phyloP scores from a whole-genome alignment of 1,140 invertebrate genomes.

The Lethocerus indicus region DNA sequence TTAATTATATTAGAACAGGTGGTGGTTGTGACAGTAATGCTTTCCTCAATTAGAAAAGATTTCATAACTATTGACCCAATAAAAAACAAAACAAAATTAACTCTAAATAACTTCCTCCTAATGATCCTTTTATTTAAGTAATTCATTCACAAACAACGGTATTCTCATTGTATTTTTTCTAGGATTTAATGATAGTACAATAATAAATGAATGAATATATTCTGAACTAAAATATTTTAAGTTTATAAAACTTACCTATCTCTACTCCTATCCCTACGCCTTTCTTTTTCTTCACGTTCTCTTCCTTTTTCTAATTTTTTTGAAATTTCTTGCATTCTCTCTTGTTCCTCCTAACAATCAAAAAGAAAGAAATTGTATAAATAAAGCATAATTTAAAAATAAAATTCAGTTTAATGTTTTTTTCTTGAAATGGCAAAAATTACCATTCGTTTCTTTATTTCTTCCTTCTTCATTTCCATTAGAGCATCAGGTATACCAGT shows the following conservation, averaged over 20 bases:
- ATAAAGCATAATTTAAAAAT: conserved; percentile 3
- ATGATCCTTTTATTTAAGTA: too few species aligned
- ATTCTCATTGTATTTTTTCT: too few species aligned
- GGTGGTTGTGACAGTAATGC: too few species aligned
- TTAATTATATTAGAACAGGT: too few species aligned
- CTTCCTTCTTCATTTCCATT: conserved; percentile 90
- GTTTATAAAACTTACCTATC: conserved; percentile 29
- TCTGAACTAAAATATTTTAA: too few species aligned
- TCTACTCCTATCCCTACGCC: conserved; percentile 28
- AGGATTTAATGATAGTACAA: too few species aligned
- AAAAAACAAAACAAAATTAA: too few species aligned
- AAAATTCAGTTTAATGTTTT: conserved; percentile 1
- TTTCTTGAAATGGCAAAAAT: conserved; percentile 13
- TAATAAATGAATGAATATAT: too few species aligned
- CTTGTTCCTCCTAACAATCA: conserved; percentile 44
- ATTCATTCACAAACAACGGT: too few species aligned
- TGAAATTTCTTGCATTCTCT: conserved; percentile 42
- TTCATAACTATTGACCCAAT: too few species aligned
- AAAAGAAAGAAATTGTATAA: conserved; percentile 4
- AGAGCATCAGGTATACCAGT: conserved; percentile 87
- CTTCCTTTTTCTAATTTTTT: conserved; percentile 29
- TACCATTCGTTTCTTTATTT: conserved; percentile 74
- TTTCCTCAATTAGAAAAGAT: too few species aligned
- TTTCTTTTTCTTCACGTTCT: conserved; percentile 27
- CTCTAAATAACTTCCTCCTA: too few species aligned